Evolutionary conservation across 1,140 invertebrate genomes (phyloP).

Genomic region (Drosophila mayri): DNA sequence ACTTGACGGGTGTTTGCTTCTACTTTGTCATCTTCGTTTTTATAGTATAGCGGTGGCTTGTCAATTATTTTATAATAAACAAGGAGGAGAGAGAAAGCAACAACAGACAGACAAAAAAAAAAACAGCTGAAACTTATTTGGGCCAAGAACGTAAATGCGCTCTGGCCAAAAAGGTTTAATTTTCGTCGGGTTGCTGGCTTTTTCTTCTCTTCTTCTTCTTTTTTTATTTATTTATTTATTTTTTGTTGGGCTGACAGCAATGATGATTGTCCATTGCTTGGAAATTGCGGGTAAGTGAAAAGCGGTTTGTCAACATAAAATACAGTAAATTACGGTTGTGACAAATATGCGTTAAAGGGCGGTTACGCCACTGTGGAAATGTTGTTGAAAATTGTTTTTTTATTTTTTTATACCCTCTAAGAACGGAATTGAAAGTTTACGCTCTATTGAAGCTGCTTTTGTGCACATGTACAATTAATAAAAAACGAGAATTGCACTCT

Average conservation of each 20-base stretch:
- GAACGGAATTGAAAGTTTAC: neutral
- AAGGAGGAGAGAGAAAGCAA: constrained; percentile 20
- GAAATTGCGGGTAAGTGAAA: constrained; percentile 56
- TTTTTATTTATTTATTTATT: neutral
- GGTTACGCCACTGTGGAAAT: neutral
- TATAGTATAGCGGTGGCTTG: constrained; percentile 41
- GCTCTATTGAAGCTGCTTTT: neutral
- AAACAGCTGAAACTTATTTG: constrained; percentile 49
- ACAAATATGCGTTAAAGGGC: constrained; percentile 3
- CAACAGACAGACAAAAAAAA: constrained; percentile 1
- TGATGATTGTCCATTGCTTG: constrained; percentile 39
- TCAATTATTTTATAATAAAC: constrained; percentile 80
- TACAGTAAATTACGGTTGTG: constrained; percentile 14
- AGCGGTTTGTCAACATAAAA: constrained; percentile 49
- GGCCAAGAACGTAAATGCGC: constrained; percentile 69
- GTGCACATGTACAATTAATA: neutral
- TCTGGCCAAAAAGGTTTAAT: constrained; percentile 31
- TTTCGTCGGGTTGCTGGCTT: constrained; percentile 11
- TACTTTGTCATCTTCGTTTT: constrained; percentile 58
- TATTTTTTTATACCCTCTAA: neutral
- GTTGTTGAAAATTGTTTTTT: neutral
- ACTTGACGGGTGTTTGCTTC: constrained; percentile 48
- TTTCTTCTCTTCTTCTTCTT: constrained; percentile 3
- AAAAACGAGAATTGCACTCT: neutral
- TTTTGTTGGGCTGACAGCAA: constrained; percentile 40